A percentile compares a stretch with the other conserved stretches of the same genome.
Conservation (phyloP, 2,888 invertebrate genomes). For the Allacma fusca region DNA sequence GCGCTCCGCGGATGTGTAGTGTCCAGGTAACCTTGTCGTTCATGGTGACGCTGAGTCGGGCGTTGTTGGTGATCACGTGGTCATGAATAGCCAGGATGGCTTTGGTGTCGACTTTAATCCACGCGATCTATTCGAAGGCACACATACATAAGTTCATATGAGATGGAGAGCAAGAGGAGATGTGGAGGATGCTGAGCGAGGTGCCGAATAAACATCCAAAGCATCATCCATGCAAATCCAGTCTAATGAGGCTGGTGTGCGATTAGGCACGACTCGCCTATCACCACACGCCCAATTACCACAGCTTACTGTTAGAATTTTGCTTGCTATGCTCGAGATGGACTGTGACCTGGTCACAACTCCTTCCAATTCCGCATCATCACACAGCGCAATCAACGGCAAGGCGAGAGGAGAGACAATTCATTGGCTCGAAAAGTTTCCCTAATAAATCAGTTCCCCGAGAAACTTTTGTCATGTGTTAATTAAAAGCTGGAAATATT, state of each 20-base stretch:
- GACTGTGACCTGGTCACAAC: not conserved
- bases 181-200: not conserved
- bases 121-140: constrained; percentile 76
- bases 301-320: not conserved
- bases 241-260: constrained; percentile 33
- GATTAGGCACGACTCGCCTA: constrained; percentile 40
- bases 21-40: constrained; percentile 86
- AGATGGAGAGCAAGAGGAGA: not conserved
- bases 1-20: constrained; percentile 83
- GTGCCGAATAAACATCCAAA: not conserved
- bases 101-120: constrained; percentile 84
- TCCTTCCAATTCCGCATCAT: not conserved
- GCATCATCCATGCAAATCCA: not conserved
- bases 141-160: not conserved
- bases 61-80: constrained; percentile 92
- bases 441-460: constrained; percentile 61
- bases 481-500: constrained; percentile 62
- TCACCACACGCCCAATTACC: not conserved
- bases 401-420: not conserved
- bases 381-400: not conserved
- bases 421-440: constrained; percentile 41
- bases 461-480: constrained; percentile 62
- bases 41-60: constrained; percentile 86
- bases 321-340: not conserved
- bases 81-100: constrained; percentile 92